Conservation (phyloP, 2,113 vertebrate genomes). For the Regulus satrapa region DNA sequence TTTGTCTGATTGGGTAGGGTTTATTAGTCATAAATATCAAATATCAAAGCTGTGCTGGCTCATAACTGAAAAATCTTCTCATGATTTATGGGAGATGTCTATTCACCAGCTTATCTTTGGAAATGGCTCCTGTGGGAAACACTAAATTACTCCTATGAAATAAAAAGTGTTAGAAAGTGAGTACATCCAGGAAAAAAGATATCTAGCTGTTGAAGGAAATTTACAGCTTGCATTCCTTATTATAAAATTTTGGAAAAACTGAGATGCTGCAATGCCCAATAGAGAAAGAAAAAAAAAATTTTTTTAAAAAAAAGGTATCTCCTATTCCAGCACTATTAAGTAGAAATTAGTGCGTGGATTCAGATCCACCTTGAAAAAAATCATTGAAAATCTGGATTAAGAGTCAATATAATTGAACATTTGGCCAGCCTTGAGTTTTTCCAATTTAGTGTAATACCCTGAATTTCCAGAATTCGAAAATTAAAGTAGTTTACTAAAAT, state of each 20-base stretch:
- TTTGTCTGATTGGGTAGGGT: background rate
- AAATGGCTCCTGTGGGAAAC: background rate
- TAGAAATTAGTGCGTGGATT: background rate
- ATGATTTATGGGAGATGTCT: background rate
- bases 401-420: background rate
- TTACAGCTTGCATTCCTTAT: background rate
- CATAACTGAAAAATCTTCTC: background rate
- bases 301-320: background rate
- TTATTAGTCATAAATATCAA: background rate
- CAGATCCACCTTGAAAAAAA: background rate
- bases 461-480: background rate
- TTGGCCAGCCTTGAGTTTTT: background rate
- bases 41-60: background rate
- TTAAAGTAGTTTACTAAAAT: background rate
- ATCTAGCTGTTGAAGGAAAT: background rate
- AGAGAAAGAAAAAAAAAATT: background rate
- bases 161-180: background rate
- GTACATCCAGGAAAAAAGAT: background rate
- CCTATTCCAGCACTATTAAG: background rate
- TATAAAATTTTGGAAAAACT: background rate
- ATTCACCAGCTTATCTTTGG: background rate
- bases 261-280: background rate
- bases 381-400: background rate
- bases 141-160: background rate
- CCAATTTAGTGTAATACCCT: background rate